These are phyloP conservation scores for Meriones unguiculatus DNA, from an alignment of 2,113 vertebrate genomes.

Conservation along the genomic window DNA sequence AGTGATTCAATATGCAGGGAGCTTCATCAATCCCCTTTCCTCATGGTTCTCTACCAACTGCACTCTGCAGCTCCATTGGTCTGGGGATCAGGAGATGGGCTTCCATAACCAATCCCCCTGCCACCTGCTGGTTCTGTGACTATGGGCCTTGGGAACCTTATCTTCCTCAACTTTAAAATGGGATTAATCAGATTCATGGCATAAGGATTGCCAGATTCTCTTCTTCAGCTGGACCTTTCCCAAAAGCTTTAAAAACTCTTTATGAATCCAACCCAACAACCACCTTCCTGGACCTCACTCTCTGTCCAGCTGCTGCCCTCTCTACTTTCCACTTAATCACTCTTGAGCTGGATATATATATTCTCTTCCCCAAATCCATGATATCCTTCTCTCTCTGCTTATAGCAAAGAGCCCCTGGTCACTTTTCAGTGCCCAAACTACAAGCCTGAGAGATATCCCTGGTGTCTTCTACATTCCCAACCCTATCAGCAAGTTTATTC, in stretches of 20 bases:
- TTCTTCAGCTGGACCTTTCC: not conserved
- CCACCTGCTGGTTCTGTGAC: not conserved
- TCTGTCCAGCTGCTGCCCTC: not conserved
- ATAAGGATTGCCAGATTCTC: not conserved
- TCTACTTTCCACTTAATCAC: not conserved
- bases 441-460: not conserved
- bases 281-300: not conserved
- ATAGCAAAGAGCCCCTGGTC: not conserved
- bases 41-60: not conserved
- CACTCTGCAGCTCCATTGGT: not conserved
- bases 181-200: not conserved
- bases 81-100: not conserved
- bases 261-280: not conserved
- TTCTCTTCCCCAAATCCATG: not conserved
- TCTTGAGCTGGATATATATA: not conserved
- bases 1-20: not conserved
- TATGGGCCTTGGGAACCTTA: not conserved
- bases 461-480: not conserved
- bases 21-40: not conserved
- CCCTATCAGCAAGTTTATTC: not conserved
- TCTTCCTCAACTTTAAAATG: slow-evolving; percentile 27
- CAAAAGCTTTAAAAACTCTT: slow-evolving; percentile 9
- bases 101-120: not conserved
- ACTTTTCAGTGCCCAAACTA: not conserved
- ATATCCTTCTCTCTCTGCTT: not conserved